A percentile compares a stretch with the other conserved stretches of the same genome.
phyloP scores from a whole-genome alignment of 2,113 vertebrate species.

The Rafetus swinhoei region DNA sequence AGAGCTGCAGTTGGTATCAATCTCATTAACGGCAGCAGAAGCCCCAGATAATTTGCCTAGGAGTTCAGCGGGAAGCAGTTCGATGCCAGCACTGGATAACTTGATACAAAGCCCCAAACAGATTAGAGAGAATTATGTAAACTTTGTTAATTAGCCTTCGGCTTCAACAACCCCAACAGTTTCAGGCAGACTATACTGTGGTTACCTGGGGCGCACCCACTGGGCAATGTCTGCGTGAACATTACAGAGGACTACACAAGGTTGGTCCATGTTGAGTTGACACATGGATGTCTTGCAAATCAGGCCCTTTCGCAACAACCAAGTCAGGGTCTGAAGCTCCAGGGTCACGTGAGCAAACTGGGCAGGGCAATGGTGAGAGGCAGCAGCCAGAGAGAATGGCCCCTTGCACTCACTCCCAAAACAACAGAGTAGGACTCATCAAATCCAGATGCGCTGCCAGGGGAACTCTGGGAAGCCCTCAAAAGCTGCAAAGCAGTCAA shows the following conservation, averaged over 20 bases:
- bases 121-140: background rate
- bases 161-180: background rate
- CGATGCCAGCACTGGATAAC: background rate
- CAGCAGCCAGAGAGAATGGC: fast-evolving
- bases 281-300: background rate
- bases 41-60: background rate
- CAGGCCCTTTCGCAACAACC: background rate
- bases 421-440: background rate
- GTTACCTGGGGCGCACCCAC: fast-evolving
- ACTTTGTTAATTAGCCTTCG: background rate
- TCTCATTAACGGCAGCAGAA: background rate
- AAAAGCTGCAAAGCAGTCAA: background rate
- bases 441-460: background rate
- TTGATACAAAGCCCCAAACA: background rate
- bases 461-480: background rate
- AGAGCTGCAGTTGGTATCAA: background rate
- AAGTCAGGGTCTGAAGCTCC: background rate
- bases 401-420: fast-evolving
- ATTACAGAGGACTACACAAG: fast-evolving
- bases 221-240: background rate
- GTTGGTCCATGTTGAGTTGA: fast-evolving
- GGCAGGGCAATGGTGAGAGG: fast-evolving
- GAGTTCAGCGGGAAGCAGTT: background rate
- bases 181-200: fast-evolving
- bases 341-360: background rate